Evolutionary conservation across 2,113 vertebrate genomes (phyloP), one percentile per base, ranked within the genome.

Genomic region (Paramormyrops kingsleyae): DNA sequence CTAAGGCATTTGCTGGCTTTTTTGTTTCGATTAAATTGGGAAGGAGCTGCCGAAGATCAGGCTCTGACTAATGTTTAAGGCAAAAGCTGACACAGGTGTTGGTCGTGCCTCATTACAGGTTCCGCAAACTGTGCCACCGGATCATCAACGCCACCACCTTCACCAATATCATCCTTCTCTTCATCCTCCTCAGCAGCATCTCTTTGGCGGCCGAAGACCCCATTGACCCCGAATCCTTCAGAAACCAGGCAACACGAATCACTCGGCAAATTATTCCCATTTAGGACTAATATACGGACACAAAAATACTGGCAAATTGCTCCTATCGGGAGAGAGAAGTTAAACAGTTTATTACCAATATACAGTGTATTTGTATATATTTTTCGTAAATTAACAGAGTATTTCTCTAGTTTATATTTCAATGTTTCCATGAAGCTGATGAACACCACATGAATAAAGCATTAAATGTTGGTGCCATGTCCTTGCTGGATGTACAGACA

Each of bases 141-240:
- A 97, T 97, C 3, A 97, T 99, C 91, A 98, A 98, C 0, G 97
- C 98, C 91, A 99, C 98, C 2, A 97, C 97, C 93, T 99, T 99
- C 94, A 99, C 98, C 95, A 99, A 99, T 94, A 98, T 99, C 94
- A 99, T 99, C 95, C 96, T 99, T 85, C 97, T 99, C 91, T 99
- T 99, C 96, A 99, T 99, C 92, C 94, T 99, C 89, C 96, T 99
- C 89, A 98, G 97, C 92, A 98, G 97, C 1, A 95, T 98, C 39
- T 98, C 98, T 0, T 91, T 99, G 90, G 98, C 98, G 0, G 98
- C 98, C 0, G 98, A 99, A 92, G 98, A 99, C 91, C 98, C 98
- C 85, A 98, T 99, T 62, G 96, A 97, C 74, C 96, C 97, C 0
- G 95, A 97, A 84, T 99, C 98, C 19, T 96, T 97, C 94, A 96